phyloP scores from a whole-genome alignment of 2,113 vertebrate species.

The Chitala chitala region DNA sequence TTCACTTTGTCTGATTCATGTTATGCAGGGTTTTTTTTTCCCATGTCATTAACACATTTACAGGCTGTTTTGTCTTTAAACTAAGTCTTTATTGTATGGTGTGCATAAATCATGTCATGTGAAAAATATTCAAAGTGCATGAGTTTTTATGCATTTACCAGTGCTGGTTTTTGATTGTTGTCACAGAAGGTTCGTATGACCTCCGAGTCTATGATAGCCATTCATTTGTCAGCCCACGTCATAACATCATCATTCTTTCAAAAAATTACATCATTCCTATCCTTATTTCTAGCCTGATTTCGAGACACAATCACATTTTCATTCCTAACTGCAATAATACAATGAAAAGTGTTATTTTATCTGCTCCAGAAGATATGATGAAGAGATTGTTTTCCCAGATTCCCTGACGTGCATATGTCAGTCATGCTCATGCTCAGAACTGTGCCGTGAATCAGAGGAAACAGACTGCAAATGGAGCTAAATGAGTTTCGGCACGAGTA shows the following conservation, averaged over 20 bases:
- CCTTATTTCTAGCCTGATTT: neutral
- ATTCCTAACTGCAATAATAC: neutral
- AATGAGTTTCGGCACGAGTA: neutral
- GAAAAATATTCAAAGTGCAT: too few species aligned
- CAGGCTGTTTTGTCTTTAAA: too few species aligned
- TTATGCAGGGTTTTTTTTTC: too few species aligned
- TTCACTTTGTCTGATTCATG: too few species aligned
- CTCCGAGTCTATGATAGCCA: neutral
- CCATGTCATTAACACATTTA: too few species aligned
- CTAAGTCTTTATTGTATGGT: too few species aligned
- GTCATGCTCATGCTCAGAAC: neutral
- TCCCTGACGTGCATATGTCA: neutral
- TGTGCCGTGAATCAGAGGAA: neutral
- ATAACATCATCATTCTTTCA: too few species aligned
- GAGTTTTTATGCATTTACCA: too few species aligned
- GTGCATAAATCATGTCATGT: too few species aligned
- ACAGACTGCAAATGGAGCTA: neutral
- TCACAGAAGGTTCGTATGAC: too few species aligned
- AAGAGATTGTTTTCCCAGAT: neutral
- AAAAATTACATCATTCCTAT: neutral
- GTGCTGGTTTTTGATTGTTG: too few species aligned
- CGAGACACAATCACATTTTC: neutral
- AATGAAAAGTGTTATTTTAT: conserved; percentile 33
- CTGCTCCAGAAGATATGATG: conserved; percentile 38
- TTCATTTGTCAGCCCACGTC: neutral